phyloP scores from a whole-genome alignment of 2,797 vertebrate genomes.

The Xyrichtys novacula region DNA sequence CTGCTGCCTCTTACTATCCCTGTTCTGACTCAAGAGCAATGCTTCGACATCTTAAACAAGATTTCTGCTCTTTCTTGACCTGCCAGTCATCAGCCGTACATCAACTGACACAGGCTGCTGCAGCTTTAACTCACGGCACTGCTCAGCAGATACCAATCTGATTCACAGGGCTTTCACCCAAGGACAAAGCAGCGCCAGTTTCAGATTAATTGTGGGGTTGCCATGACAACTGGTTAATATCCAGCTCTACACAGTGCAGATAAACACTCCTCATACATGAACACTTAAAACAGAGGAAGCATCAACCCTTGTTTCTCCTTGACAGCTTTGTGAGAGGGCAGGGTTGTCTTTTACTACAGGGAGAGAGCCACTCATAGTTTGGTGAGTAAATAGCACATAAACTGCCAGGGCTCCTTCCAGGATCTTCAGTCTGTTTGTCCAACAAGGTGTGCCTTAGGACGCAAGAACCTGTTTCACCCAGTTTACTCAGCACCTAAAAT shows the following conservation, averaged over 20 bases:
- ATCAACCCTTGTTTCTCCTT: constrained; percentile 16
- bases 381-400: constrained; percentile 69
- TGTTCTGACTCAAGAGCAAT: constrained; percentile 11
- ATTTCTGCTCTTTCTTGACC: constrained; percentile 24
- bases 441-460: constrained; percentile 73
- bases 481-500: neutral
- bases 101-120: constrained; percentile 4
- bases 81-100: constrained; percentile 29
- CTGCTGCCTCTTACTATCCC: constrained; percentile 42
- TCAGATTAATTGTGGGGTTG: constrained; percentile 72
- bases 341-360: neutral
- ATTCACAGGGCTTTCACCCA: constrained; percentile 59
- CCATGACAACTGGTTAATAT: constrained; percentile 77
- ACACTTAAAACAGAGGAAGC: constrained; percentile 27
- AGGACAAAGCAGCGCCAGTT: constrained; percentile 66
- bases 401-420: constrained; percentile 66
- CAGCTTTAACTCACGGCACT: constrained; percentile 18
- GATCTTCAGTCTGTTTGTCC: constrained; percentile 79
- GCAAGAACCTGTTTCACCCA: constrained; percentile 43
- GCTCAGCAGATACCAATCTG: constrained; percentile 54
- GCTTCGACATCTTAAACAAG: constrained; percentile 33
- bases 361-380: constrained; percentile 36
- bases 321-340: constrained; percentile 1
- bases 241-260: constrained; percentile 52
- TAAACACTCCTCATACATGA: constrained; percentile 45